Evolutionary conservation across 2,888 invertebrate genomes (phyloP).

Genomic region (Heliconius sara): DNA sequence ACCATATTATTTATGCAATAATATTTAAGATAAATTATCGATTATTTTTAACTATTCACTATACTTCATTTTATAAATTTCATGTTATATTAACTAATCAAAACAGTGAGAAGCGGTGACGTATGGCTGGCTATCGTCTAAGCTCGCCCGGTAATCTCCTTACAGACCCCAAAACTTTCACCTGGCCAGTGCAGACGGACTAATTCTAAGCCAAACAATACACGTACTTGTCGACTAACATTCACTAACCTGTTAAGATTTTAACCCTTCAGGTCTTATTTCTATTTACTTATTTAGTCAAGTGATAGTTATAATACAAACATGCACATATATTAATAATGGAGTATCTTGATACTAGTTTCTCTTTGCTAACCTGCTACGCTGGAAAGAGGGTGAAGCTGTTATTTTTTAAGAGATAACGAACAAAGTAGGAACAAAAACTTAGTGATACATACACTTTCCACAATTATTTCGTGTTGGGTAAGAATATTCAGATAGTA

Average conservation of each 20-base stretch:
- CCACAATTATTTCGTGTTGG: too few species aligned
- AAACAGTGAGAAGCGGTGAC: slow-evolving; percentile 44
- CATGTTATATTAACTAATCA: slow-evolving; percentile 28
- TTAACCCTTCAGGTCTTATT: not conserved
- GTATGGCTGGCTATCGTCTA: slow-evolving; percentile 59
- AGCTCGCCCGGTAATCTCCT: slow-evolving; percentile 63
- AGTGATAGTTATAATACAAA: not conserved
- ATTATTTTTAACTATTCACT: not conserved
- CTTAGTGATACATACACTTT: too few species aligned
- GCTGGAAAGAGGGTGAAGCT: not conserved
- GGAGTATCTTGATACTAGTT: not conserved
- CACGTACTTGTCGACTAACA: slow-evolving; percentile 36
- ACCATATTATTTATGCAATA: not conserved
- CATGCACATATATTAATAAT: not conserved
- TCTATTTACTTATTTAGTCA: not conserved
- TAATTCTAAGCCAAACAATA: slow-evolving; percentile 64
- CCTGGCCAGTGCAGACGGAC: slow-evolving; percentile 67
- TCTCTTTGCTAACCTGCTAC: not conserved
- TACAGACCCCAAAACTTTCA: slow-evolving; percentile 66
- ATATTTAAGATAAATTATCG: not conserved
- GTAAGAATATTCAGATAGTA: too few species aligned
- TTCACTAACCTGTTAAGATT: slow-evolving; percentile 21
- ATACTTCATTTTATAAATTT: not conserved
- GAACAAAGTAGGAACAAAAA: too few species aligned
- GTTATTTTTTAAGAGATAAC: not conserved